A percentile compares a stretch with the other conserved stretches of the same genome.
Conservation (phyloP, 2,888 invertebrate genomes). For the Pheosia tremula region DNA sequence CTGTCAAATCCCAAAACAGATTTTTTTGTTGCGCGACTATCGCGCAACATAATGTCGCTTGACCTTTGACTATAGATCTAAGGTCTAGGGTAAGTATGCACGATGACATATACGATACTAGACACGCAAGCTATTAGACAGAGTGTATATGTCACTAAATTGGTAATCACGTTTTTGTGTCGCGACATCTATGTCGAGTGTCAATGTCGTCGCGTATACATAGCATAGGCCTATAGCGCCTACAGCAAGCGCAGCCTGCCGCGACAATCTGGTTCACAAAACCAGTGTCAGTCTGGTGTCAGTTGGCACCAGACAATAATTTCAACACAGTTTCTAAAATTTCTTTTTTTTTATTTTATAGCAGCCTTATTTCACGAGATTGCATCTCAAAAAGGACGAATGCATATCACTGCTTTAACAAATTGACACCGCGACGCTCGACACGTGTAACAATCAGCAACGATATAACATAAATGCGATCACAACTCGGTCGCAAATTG, state of each 20-base stretch:
- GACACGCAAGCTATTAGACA: too few species aligned
- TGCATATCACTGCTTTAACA: conserved; percentile 34
- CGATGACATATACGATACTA: too few species aligned
- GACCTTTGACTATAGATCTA: not conserved
- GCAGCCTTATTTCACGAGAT: conserved; percentile 43
- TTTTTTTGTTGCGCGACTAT: not conserved
- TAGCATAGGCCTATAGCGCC: too few species aligned
- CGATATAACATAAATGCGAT: not conserved
- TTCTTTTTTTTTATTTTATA: conserved; percentile 19
- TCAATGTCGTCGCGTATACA: too few species aligned
- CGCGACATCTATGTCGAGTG: too few species aligned
- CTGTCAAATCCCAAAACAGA: too few species aligned
- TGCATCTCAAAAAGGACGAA: conserved; percentile 50
- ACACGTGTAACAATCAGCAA: conserved; percentile 8
- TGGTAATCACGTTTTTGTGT: too few species aligned
- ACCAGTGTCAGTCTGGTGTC: too few species aligned
- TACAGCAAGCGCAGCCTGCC: not conserved
- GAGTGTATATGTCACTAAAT: too few species aligned
- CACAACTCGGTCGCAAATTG: not conserved
- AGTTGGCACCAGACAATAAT: not conserved
- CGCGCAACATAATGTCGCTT: not conserved
- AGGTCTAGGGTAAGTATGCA: not conserved
- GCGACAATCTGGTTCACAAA: conserved; percentile 3
- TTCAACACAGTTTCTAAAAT: conserved; percentile 14
- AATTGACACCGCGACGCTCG: conserved; percentile 10